Percentiles rank a stretch among this genome's conserved stretches.
Conservation (phyloP, 1,140 invertebrate species). For the Conus betulinus region DNA sequence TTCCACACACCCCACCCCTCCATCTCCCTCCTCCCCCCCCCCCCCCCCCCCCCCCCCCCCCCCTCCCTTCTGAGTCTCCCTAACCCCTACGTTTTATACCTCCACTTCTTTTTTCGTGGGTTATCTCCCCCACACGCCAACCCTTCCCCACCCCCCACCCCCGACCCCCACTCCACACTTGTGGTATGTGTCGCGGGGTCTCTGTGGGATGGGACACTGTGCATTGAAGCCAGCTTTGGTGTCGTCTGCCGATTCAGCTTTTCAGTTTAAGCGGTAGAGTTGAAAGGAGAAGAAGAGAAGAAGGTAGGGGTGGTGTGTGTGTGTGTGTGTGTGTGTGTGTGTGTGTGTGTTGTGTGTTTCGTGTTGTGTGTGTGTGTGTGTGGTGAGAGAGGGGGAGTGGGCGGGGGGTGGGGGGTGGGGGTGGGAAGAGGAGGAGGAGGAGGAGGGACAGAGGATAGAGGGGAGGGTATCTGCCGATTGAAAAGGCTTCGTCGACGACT, state of each 20-base stretch:
- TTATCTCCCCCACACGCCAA: no score
- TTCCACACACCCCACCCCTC: no score
- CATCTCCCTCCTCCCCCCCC: no score
- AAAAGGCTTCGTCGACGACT: background rate
- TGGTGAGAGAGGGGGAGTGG: background rate
- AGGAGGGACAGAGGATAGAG: background rate
- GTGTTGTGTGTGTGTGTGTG: background rate
- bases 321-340: no score
- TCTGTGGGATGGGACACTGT: background rate
- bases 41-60: no score
- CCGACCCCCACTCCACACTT: no score
- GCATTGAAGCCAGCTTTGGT: background rate
- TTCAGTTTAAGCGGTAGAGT: background rate
- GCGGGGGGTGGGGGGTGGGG: background rate
- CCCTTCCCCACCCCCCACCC: no score
- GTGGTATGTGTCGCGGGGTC: background rate
- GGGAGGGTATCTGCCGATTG: background rate
- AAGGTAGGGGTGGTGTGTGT: no score
- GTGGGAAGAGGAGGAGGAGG: background rate
- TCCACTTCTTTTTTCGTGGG: no score
- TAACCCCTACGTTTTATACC: no score
- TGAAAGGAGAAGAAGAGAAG: no score
- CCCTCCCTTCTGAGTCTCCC: no score
- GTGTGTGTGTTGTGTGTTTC: background rate
- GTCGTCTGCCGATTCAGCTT: background rate